phyloP scores from a whole-genome alignment of 2,797 vertebrate genomes.

The Parauchenoglanis ngamensis region DNA sequence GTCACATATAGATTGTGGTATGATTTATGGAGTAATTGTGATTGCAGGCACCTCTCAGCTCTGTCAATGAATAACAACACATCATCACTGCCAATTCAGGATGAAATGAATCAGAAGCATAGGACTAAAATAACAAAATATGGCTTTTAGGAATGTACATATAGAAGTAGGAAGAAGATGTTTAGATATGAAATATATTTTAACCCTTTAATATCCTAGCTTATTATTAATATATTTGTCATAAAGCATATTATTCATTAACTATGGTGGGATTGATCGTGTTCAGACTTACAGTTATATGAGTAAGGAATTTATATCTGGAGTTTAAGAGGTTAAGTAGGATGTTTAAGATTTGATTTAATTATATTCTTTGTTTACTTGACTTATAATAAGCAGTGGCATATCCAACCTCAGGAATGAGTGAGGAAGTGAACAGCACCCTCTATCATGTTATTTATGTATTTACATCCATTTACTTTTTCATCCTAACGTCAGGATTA shows the following conservation, averaged over 20 bases:
- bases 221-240: not conserved
- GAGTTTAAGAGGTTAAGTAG: not conserved
- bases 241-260: not conserved
- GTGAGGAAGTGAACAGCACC: conserved; percentile 25
- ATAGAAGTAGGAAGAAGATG: too few relatives aligned
- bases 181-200: not conserved
- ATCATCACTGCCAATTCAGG: not conserved
- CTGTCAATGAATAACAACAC: conserved; percentile 38
- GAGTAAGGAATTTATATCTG: not conserved
- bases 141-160: not conserved
- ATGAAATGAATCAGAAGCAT: conserved; percentile 6
- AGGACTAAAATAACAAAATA: not conserved
- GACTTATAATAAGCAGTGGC: not conserved
- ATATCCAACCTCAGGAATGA: not conserved
- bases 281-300: not conserved
- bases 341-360: not conserved
- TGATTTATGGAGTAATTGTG: conserved; percentile 43
- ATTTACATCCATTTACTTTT: not conserved
- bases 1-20: conserved; percentile 33
- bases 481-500: not conserved
- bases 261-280: not conserved
- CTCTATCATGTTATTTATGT: conserved; percentile 25
- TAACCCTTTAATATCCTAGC: not conserved
- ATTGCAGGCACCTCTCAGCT: conserved; percentile 22
- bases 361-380: not conserved